A percentile compares a stretch with the other conserved stretches of the same genome.
Conservation (phyloP, 2,888 invertebrate genomes). For the Lepidochrysops patricia region DNA sequence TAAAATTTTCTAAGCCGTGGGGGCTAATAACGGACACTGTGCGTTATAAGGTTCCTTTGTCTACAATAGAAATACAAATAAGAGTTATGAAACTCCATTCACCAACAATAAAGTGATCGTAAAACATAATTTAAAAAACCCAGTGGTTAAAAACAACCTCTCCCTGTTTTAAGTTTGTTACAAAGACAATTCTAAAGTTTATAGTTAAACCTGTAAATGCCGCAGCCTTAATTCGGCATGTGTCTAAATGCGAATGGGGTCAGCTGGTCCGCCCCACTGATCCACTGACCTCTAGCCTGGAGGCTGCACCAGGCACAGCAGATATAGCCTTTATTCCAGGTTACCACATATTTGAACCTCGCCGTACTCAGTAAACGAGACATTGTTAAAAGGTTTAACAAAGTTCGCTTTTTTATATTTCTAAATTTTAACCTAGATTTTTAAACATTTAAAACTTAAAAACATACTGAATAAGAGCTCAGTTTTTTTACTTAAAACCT, state of each 20-base stretch:
- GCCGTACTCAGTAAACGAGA: not conserved
- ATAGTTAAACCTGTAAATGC: not conserved
- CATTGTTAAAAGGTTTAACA: not conserved
- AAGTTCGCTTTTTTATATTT: not conserved
- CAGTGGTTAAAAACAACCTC: too few relatives aligned
- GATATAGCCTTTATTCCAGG: not conserved
- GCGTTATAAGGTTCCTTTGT: not conserved
- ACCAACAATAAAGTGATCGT: too few relatives aligned
- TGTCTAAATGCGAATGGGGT: slow-evolving; percentile 9
- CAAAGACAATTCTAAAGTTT: too few relatives aligned
- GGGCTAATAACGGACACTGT: too few relatives aligned
- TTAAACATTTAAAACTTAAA: too few relatives aligned
- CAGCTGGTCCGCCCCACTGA: not conserved
- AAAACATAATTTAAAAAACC: too few relatives aligned
- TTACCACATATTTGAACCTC: not conserved
- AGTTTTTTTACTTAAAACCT: too few relatives aligned
- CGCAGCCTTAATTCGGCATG: not conserved
- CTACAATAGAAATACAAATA: too few relatives aligned
- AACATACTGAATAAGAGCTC: too few relatives aligned
- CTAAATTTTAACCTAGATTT: not conserved
- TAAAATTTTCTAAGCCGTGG: too few relatives aligned
- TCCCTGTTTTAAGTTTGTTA: too few relatives aligned
- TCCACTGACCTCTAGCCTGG: slow-evolving; percentile 4
- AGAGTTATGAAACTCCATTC: too few relatives aligned
- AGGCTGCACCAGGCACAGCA: not conserved